A percentile compares a stretch with the other conserved stretches of the same genome.
phyloP scores from a whole-genome alignment of 2,888 invertebrate species.

The Rutpela maculata region DNA sequence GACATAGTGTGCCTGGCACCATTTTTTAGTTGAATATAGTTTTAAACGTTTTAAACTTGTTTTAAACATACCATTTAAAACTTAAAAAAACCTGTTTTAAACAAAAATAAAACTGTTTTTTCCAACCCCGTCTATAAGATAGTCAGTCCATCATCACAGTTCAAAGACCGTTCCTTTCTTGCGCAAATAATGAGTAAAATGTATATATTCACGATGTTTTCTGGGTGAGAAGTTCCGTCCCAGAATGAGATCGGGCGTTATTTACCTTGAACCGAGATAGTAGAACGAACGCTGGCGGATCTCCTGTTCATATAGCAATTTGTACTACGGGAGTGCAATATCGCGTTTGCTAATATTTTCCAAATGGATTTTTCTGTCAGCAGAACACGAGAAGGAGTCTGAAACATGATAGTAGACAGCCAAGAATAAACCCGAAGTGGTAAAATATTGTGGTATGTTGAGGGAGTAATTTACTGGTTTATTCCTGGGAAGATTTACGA shows the following conservation, averaged over 20 bases:
- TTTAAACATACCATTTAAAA: no score
- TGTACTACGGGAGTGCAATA: conserved; percentile 1
- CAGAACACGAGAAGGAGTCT: conserved; percentile 10
- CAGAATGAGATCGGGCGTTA: neutral
- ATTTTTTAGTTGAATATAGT: no score
- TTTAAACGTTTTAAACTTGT: no score
- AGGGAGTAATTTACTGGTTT: conserved; percentile 30
- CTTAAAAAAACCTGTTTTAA: no score
- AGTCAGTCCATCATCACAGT: no score
- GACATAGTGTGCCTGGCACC: no score
- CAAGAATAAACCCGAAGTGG: conserved; percentile 33
- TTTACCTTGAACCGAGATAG: neutral
- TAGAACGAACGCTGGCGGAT: neutral
- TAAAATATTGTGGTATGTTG: conserved; percentile 30
- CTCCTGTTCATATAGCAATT: conserved; percentile 18
- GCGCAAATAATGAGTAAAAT: no score
- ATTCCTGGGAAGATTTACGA: conserved; percentile 20
- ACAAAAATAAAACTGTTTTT: no score
- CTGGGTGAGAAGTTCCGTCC: neutral
- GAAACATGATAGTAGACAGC: conserved; percentile 23
- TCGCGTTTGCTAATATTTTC: conserved; percentile 32
- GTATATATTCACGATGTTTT: neutral
- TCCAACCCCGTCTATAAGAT: no score
- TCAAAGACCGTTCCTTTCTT: no score
- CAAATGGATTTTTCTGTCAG: conserved; percentile 33